These are phyloP conservation scores for Lagothrix lagotricha DNA, from an alignment of 2,797 vertebrate species.

Conservation along the genomic window DNA sequence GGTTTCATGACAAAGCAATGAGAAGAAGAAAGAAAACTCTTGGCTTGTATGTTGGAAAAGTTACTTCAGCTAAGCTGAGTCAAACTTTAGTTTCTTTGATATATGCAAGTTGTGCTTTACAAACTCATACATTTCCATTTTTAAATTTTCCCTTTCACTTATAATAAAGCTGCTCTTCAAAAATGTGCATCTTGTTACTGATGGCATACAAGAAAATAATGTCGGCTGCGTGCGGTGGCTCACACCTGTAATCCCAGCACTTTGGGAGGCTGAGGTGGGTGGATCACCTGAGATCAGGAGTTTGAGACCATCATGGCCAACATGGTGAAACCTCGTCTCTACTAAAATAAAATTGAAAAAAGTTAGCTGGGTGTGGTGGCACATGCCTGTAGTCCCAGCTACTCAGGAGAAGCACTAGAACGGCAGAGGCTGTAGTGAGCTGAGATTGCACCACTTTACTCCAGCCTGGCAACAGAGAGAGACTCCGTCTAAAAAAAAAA, in stretches of 20 bases:
- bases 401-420: background rate
- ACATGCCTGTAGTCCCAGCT: background rate
- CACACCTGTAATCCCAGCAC: background rate
- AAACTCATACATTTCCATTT: background rate
- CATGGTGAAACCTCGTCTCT: background rate
- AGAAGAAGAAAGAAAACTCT: background rate
- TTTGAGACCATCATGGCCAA: background rate
- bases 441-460: background rate
- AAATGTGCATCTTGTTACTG: constrained; percentile 14
- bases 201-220: background rate
- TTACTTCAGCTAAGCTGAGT: background rate
- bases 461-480: background rate
- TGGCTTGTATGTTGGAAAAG: background rate
- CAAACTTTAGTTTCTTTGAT: background rate
- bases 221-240: background rate
- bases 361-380: background rate
- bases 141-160: constrained; percentile 10
- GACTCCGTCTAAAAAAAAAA: background rate
- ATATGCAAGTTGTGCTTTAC: background rate
- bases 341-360: background rate
- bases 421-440: background rate
- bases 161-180: background rate
- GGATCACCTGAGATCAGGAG: background rate
- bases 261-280: background rate
- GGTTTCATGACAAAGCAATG: background rate